Base-by-base conservation (phyloP, 2,113 vertebrate species). In the Plecotus auritus region DNA sequence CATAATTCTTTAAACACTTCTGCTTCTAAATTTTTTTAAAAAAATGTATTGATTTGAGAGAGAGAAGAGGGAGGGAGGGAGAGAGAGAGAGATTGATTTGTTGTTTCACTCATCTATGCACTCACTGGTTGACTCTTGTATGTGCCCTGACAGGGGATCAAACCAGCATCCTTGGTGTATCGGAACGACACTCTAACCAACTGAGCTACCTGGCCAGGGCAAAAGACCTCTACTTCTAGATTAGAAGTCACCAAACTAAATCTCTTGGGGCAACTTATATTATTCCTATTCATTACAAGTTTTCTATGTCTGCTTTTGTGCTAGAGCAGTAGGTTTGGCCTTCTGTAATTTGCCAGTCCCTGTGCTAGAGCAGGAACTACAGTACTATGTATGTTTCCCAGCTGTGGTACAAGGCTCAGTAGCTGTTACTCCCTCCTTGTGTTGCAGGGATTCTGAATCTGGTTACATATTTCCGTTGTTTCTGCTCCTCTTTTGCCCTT, bases 371-470 rank as follows among this genome's bases (percentile, higher is more conserved):
- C 49, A 85, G 18, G 26, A 73, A 40, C 51, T 73, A 0, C 26
- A 42, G 26, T 20, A 0, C 37, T 30, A 7, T 30, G 20, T 95
- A 2, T 83, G 16, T 35, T 67, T 47, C 49, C 17, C 22, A 61
- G 2, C 45, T 70, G 23, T 54, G 28, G 23, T 45, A 35, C 9
- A 70, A 74, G 32, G 32, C 56, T 90, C 42, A n/a, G 49, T 88
- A 91, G 88, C 6, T 73, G 35, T 86, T 70, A 69, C 18, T 85
- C 22, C 20, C 42, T 66, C 35, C 51, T 9, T 76, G 11, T 72
- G 26, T 93, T 93, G 18, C 37, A 59, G 61, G 32, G 32, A 45
- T 91, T 81, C 78, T 91, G 67, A 88, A 77, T 85, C 73, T 93
- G 10, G 66, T 91, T 85, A 47, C 8, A 32, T n/a, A 69, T 54